Conservation (phyloP, 2,797 vertebrate species). For the Poeciliopsis infans region DNA sequence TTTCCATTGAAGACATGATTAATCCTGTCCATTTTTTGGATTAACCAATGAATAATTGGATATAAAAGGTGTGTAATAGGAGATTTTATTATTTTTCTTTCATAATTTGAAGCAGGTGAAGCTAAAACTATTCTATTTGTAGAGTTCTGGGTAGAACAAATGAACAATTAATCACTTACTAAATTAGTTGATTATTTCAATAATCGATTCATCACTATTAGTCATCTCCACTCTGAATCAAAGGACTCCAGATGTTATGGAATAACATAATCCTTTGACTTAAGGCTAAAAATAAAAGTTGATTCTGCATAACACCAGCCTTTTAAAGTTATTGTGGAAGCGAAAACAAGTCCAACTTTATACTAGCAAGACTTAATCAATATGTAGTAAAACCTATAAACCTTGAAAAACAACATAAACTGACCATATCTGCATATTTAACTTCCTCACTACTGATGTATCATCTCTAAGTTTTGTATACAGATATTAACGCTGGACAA, state of each 20-base stretch:
- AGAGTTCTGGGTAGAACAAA: background rate
- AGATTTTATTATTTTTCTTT: background rate
- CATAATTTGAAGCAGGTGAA: background rate
- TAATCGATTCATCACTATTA: background rate
- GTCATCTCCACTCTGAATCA: too few relatives aligned
- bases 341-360: background rate
- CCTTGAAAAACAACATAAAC: background rate
- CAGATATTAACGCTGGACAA: conserved; percentile 10
- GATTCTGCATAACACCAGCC: background rate
- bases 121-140: background rate
- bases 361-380: background rate
- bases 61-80: background rate
- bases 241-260: too few relatives aligned
- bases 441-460: background rate
- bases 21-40: background rate
- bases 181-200: background rate
- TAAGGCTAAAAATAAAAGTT: too few relatives aligned
- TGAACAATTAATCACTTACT: background rate
- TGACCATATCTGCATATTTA: background rate
- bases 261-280: too few relatives aligned
- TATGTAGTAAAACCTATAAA: background rate
- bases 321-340: background rate
- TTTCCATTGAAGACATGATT: background rate
- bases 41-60: too few relatives aligned
- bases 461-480: background rate